phyloP scores from a whole-genome alignment of 2,113 vertebrate genomes.

The Cromileptes altivelis region DNA sequence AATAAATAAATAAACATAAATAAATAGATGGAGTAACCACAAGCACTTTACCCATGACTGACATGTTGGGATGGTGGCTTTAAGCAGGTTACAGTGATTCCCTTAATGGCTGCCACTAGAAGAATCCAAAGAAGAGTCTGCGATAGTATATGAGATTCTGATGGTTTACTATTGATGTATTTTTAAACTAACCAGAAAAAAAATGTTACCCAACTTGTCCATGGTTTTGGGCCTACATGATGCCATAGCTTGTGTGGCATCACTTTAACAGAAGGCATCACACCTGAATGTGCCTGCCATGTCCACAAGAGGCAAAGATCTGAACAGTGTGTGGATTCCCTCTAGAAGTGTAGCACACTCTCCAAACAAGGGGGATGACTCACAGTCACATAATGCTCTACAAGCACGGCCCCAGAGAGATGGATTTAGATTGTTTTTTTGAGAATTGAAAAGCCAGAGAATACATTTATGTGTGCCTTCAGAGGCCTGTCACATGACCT shows the following conservation, averaged over 20 bases:
- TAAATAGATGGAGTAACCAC: too few species aligned
- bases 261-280: too few species aligned
- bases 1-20: too few species aligned
- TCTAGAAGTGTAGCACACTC: not conserved
- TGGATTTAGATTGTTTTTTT: not conserved
- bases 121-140: too few species aligned
- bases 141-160: not conserved
- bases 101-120: too few species aligned
- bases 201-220: too few species aligned
- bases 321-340: not conserved
- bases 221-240: too few species aligned
- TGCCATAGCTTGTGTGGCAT: not conserved
- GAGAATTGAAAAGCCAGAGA: slow-evolving; percentile 4
- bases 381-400: slow-evolving; percentile 2
- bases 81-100: too few species aligned
- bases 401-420: not conserved
- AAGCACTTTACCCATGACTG: too few species aligned
- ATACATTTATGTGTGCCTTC: not conserved
- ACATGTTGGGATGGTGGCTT: too few species aligned
- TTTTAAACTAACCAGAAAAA: not conserved
- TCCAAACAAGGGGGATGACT: not conserved
- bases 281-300: not conserved
- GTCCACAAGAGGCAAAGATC: not conserved
- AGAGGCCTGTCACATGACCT: not conserved
- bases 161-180: not conserved